These are phyloP conservation scores for Melanaphis sacchari DNA, from an alignment of 1,140 invertebrate species.

Conservation along the genomic window DNA sequence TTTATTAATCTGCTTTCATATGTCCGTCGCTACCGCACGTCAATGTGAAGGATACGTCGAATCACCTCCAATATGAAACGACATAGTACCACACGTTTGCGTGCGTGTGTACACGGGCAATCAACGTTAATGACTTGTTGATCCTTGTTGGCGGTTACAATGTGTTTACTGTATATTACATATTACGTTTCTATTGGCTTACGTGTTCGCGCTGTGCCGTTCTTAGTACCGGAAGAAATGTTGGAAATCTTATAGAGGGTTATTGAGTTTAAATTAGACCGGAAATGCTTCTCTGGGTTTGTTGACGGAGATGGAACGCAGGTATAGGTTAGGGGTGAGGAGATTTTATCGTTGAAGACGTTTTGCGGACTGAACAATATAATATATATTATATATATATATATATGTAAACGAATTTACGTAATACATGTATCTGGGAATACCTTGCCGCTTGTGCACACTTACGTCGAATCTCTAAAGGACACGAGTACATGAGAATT, in stretches of 20 bases:
- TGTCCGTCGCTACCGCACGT: not conserved
- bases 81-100: not conserved
- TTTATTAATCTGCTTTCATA: not conserved
- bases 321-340: not conserved
- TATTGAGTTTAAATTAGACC: not conserved
- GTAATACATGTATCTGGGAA: not conserved
- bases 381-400: not conserved
- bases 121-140: constrained; percentile 40
- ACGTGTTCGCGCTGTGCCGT: not conserved
- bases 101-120: not conserved
- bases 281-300: not conserved
- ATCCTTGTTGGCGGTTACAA: not conserved
- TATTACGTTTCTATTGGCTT: not conserved
- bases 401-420: not conserved
- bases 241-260: not conserved
- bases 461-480: constrained; percentile 7
- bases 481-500: not conserved
- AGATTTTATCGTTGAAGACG: not conserved
- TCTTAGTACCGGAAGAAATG: constrained; percentile 1
- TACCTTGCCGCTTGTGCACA: not conserved
- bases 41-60: not conserved
- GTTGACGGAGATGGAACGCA: not conserved
- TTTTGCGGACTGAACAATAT: not conserved
- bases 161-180: not conserved
- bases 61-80: not conserved